A percentile compares a stretch with the other conserved stretches of the same genome.
phyloP scores from a whole-genome alignment of 2,113 vertebrate species.

The Theristicus caerulescens region DNA sequence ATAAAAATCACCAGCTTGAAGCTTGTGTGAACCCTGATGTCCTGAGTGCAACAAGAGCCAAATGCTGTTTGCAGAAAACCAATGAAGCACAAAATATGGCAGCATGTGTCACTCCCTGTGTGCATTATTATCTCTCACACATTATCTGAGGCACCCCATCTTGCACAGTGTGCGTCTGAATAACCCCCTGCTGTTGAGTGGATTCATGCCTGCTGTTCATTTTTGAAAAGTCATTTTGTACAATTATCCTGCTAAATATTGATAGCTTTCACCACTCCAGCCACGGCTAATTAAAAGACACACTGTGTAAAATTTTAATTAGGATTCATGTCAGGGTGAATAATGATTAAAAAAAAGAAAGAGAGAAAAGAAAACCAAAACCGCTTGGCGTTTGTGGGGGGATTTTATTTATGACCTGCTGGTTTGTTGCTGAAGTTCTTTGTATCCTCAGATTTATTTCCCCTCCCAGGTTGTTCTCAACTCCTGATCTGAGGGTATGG shows the following conservation, averaged over 20 bases:
- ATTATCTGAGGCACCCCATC: slow-evolving; percentile 58
- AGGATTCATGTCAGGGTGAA: slow-evolving; percentile 68
- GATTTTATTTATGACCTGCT: slow-evolving; percentile 54
- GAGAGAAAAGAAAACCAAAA: slow-evolving; percentile 20
- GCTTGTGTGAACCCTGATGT: slow-evolving; percentile 15
- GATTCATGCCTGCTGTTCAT: slow-evolving; percentile 58
- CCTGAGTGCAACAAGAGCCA: slow-evolving; percentile 44
- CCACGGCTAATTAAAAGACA: slow-evolving; percentile 76
- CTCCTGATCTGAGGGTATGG: neutral
- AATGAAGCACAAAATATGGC: slow-evolving; percentile 52
- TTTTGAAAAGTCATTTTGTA: slow-evolving; percentile 65
- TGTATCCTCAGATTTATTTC: slow-evolving; percentile 50
- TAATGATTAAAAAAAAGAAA: slow-evolving; percentile 14
- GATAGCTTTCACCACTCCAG: slow-evolving; percentile 71
- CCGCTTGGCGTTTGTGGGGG: neutral
- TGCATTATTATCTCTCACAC: slow-evolving; percentile 61
- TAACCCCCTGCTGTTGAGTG: slow-evolving; percentile 63
- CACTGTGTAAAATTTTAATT: slow-evolving; percentile 79
- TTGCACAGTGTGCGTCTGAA: slow-evolving; percentile 63
- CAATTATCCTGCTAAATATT: slow-evolving; percentile 75
- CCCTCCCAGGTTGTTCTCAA: slow-evolving; percentile 22
- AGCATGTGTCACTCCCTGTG: slow-evolving; percentile 52
- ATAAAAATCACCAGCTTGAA: slow-evolving; percentile 27
- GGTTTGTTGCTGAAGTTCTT: slow-evolving; percentile 36
- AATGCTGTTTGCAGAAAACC: slow-evolving; percentile 54